These are phyloP conservation scores for Onychostoma macrolepis DNA, from an alignment of 2,113 vertebrate species.

Conservation along the genomic window DNA sequence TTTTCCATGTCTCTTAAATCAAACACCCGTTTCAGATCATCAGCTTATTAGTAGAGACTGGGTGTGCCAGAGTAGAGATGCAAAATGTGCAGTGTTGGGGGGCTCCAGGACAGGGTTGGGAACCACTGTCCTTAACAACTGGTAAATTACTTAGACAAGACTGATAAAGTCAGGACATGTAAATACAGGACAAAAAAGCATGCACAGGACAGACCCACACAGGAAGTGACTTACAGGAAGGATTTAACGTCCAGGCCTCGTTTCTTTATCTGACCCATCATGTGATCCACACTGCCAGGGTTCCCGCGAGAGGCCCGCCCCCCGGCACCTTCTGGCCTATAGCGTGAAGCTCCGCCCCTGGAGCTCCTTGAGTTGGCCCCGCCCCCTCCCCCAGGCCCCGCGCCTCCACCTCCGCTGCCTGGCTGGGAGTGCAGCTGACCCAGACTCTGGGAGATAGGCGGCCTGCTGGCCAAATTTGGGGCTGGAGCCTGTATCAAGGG, in stretches of 20 bases:
- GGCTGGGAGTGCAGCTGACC: slow-evolving; percentile 87
- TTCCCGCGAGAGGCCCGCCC: slow-evolving; percentile 80
- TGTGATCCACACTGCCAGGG: slow-evolving; percentile 97
- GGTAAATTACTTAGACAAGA: neutral
- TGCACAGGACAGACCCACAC: slow-evolving; percentile 36
- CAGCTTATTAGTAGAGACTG: too few relatives aligned
- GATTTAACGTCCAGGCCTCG: slow-evolving; percentile 98
- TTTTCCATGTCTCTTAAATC: neutral
- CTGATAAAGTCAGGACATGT: neutral
- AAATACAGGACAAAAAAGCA: slow-evolving; percentile 29
- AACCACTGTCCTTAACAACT: neutral
- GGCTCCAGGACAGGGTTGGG: too few relatives aligned
- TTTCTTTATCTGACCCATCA: slow-evolving; percentile 97
- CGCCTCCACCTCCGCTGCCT: slow-evolving; percentile 75
- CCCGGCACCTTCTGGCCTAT: slow-evolving; percentile 77
- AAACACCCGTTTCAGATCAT: neutral
- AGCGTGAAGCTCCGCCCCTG: slow-evolving; percentile 84
- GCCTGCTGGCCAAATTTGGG: slow-evolving; percentile 81
- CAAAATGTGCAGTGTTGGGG: too few relatives aligned
- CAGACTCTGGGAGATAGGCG: slow-evolving; percentile 95
- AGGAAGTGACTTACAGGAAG: slow-evolving; percentile 90
- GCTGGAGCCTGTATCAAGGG: slow-evolving; percentile 88
- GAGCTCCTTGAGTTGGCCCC: slow-evolving; percentile 66
- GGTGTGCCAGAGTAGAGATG: too few relatives aligned
- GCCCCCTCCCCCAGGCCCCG: slow-evolving; percentile 74